Base-by-base conservation (phyloP, 2,113 vertebrate species). In the Aegithalos caudatus region DNA sequence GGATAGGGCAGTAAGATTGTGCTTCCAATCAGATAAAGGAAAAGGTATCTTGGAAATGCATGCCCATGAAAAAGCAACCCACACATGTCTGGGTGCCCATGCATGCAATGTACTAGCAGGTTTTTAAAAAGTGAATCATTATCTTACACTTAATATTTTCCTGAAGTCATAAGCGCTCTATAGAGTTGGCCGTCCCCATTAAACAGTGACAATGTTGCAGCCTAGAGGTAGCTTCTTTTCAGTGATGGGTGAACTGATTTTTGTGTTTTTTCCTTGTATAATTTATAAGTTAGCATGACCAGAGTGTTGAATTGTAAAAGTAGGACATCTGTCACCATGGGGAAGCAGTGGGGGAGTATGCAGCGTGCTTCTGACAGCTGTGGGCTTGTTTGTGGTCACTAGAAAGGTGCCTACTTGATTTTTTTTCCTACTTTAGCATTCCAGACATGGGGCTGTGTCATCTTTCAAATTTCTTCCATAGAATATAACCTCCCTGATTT, bases 311-410 rank as follows among this genome's bases (percentile, higher is more conserved):
- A 88, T 88, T 74, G 88, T 69, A 86, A 86, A 97, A 97, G 93
- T 96, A 97, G 95, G 95, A 90, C 96, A 96, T 93, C 92, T 97
- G 94, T 97, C 96, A 96, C 93, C 93, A 94, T 81, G 80, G 93
- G 94, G 92, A 96, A 96, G 88, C 88, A 61, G 29, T 35, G 71
- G 93, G 81, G 79, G 79, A 88, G 64, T 20, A 44, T 0, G 1
- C 47, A 80, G 79, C 1, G 1, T 74, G 88, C 71, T 94, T 76
- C 90, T 93, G 93, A 92, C 95, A 96, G 92, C 88, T 90, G 62
- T 42, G 66, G 84, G 81, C 81, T 91, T 86, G 54, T 83, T 50
- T 77, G 60, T 92, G 95, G 93, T 94, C 95, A 94, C 85, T 88
- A 94, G 64, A 86, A 96, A 94, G 87, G 88, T 81, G 76, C 83